Conservation (phyloP, 23 tunicate genomes). For the Oikopleura dioica region DNA sequence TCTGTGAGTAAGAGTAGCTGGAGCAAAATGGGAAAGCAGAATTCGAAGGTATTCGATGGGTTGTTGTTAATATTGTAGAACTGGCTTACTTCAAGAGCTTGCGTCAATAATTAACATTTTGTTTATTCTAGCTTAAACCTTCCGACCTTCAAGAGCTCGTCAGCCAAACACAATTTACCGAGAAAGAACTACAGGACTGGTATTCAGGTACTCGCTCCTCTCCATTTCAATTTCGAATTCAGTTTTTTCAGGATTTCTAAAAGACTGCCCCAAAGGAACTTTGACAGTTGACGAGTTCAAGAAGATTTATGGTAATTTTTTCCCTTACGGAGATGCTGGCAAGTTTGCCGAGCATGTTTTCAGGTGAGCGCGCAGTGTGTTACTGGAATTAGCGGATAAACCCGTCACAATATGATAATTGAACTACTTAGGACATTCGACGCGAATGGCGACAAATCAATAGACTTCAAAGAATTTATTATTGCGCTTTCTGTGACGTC, state of each 20-base stretch:
- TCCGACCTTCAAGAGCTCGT: conserved; percentile 50
- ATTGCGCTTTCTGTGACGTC: conserved; percentile 74
- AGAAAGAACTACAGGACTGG: conserved; percentile 96
- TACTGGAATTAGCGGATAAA: no score
- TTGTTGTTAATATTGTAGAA: no score
- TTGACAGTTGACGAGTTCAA: conserved; percentile 59
- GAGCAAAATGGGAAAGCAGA: no score
- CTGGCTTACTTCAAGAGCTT: no score
- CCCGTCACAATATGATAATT: no score
- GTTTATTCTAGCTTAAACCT: conserved; percentile 35
- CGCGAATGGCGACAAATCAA: no score
- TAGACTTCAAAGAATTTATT: conserved; percentile 81
- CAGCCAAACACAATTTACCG: conserved; percentile 61
- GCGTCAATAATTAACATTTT: no score
- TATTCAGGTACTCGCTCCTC: conserved; percentile 30
- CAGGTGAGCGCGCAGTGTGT: no score
- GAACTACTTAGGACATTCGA: no score
- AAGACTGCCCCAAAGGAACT: conserved; percentile 82
- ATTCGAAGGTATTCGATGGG: no score
- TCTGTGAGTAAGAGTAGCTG: no score
- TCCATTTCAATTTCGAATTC: no score
- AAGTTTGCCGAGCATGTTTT: conserved; percentile 92
- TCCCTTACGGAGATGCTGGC: conserved; percentile 84
- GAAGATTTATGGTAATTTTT: conserved; percentile 72
- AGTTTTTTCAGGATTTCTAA: conserved; percentile 9